phyloP scores from a whole-genome alignment of 2,113 vertebrate genomes.

The Leucopternis melanops region DNA sequence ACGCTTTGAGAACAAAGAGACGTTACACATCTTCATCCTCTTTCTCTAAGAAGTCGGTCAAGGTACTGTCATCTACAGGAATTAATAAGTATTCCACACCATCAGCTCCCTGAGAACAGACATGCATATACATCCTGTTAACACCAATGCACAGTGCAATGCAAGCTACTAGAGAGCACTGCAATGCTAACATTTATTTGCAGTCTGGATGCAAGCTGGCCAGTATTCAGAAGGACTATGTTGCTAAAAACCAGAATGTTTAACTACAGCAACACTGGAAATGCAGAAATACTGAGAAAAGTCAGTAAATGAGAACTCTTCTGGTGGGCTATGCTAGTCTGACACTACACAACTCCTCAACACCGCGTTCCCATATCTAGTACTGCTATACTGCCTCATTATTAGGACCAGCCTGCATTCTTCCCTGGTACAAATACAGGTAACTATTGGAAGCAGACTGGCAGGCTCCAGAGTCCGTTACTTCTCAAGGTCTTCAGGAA shows the following conservation, averaged over 20 bases:
- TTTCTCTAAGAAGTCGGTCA: conserved; percentile 88
- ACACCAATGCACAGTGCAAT: neutral
- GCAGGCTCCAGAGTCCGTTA: neutral
- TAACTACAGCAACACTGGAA: neutral
- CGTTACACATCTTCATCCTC: conserved; percentile 74
- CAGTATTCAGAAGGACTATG: neutral
- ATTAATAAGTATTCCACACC: conserved; percentile 92
- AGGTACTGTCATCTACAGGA: conserved; percentile 82
- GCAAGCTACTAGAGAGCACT: neutral
- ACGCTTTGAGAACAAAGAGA: neutral
- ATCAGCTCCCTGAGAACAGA: conserved; percentile 82
- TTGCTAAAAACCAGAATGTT: neutral
- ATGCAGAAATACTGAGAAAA: neutral
- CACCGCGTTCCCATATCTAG: neutral
- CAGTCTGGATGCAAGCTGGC: neutral
- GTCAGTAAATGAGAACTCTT: neutral
- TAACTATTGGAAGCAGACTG: neutral
- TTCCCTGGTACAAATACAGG: neutral
- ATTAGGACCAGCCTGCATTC: neutral
- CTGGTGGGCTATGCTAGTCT: neutral
- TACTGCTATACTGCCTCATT: neutral
- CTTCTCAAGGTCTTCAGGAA: neutral
- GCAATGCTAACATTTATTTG: neutral
- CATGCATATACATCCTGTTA: neutral
- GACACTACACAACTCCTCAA: neutral